Conservation (phyloP, 53 echinoderm and acorn worm species). For the Luidia sarsii region DNA sequence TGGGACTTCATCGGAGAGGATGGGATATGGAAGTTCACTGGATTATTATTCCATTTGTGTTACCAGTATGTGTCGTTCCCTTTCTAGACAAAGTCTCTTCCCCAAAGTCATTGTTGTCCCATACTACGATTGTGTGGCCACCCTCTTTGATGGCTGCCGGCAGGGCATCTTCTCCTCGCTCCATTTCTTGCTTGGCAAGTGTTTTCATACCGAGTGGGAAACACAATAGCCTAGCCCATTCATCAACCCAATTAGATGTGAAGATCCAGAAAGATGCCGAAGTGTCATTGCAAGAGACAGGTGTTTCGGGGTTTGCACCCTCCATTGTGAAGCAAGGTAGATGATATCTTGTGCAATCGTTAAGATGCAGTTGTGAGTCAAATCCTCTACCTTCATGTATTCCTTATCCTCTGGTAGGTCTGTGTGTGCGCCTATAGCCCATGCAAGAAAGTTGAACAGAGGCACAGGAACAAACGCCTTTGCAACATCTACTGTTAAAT, state of each 20-base stretch:
- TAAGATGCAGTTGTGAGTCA: background rate
- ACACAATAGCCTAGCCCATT: constrained; percentile 58
- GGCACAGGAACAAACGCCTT: constrained; percentile 13
- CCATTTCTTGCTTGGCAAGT: no score
- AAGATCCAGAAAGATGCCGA: constrained; percentile 63
- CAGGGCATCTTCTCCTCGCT: no score
- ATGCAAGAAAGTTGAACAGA: constrained; percentile 50
- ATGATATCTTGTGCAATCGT: constrained; percentile 40
- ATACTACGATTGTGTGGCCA: no score
- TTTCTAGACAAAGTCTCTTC: no score
- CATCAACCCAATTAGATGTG: constrained; percentile 64
- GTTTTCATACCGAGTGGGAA: no score
- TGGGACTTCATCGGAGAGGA: no score
- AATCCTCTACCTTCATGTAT: background rate
- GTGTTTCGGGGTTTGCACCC: constrained; percentile 60
- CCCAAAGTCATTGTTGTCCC: no score
- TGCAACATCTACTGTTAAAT: constrained; percentile 29
- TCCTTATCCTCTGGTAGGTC: background rate
- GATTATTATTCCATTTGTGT: no score
- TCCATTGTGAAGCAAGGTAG: constrained; percentile 13
- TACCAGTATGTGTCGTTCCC: no score
- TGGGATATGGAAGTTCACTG: no score
- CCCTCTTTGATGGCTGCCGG: no score
- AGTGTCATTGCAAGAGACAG: constrained; percentile 66
- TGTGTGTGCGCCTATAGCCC: constrained; percentile 22